Evolutionary conservation across 2,888 invertebrate species (phyloP), one percentile per base, ranked within the genome.

Genomic region (Pyrocoelia pectoralis): DNA sequence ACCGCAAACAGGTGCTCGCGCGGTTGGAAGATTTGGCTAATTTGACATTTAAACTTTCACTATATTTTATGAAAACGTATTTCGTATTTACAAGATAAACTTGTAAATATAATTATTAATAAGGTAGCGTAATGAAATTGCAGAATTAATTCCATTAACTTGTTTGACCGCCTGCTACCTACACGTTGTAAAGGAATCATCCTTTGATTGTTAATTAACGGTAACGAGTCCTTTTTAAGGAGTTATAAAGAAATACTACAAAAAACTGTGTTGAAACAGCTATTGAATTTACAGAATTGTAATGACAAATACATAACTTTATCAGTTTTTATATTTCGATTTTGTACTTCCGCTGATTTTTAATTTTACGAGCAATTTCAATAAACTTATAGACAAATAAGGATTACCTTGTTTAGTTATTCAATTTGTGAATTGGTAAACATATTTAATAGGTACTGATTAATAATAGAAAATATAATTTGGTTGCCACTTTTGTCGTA

Each of bases 1-100:
- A 28, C 46, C 50, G 60, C 38, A 65, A 65, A 57, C 65, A 65
- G 56, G 65, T 56, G 68, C 63, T 61, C 56, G 67, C 62, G 66
- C 56, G 66, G 68, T 60, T 59, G 6, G 10, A 15, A 19, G n/a
- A 12, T 19, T 50, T 24, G 29, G 28, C 13, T 29, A n/a, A 29
- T 50, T 29, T 50, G 13, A 24, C 28, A 50, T 24, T 13, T 12
- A 50, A 50, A 29, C 24, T 24, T 29, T 33, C 33, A n/a, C 2
- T 2, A 33, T n/a, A 6, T n/a, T 33, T 33, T 33, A n/a, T n/a
- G n/a, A n/a, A n/a, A n/a, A n/a, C n/a, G n/a, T n/a, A n/a, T n/a
- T n/a, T n/a, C 33, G 33, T 33, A 33, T 8, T 33, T 33, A n/a
- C n/a, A 2, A 8, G 9, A n/a, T 10, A 33, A 33, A n/a, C 33